Percentiles rank a stretch among this genome's conserved stretches.
Evolutionary conservation across 2,888 invertebrate species (phyloP).

Genomic region (Barypeithes pellucidus): DNA sequence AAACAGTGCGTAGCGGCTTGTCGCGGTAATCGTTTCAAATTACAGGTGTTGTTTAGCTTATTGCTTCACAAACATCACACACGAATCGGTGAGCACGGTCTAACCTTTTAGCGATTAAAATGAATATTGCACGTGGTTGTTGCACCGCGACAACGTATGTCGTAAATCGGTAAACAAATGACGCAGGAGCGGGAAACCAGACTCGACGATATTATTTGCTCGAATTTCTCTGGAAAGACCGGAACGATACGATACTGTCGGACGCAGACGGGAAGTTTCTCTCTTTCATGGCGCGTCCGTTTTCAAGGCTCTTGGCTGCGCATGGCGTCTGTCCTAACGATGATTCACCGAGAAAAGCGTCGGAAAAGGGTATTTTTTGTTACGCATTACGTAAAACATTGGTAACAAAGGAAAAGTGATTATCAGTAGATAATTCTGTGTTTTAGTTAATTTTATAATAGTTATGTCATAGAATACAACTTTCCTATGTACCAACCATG

Average conservation of each 20-base stretch:
- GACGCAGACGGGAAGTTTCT: conserved; percentile 37
- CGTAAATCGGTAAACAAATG: conserved; percentile 47
- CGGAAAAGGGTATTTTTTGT: conserved; percentile 31
- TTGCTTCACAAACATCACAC: conserved; percentile 6
- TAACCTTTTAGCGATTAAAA: conserved; percentile 1
- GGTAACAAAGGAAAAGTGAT: background rate
- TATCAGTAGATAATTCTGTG: no score
- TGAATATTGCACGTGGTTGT: conserved; percentile 38
- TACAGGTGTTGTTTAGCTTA: conserved; percentile 15
- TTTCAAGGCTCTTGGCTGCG: conserved; percentile 41
- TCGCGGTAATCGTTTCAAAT: conserved; percentile 2
- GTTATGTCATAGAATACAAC: no score
- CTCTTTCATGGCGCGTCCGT: conserved; percentile 27
- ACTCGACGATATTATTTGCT: conserved; percentile 36
- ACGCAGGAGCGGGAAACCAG: conserved; percentile 47
- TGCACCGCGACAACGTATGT: conserved; percentile 40
- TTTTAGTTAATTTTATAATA: no score
- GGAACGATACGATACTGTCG: conserved; percentile 40
- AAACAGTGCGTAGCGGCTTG: conserved; percentile 32
- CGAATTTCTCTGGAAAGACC: conserved; percentile 51
- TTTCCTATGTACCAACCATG: no score
- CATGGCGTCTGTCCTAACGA: conserved; percentile 45
- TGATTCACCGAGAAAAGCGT: conserved; percentile 42
- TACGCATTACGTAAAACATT: conserved; percentile 11
- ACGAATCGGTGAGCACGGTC: conserved; percentile 5